Percentiles rank a stretch among this genome's conserved stretches.
Conservation (phyloP, 2,888 invertebrate species). For the Oscheius sp. region DNA sequence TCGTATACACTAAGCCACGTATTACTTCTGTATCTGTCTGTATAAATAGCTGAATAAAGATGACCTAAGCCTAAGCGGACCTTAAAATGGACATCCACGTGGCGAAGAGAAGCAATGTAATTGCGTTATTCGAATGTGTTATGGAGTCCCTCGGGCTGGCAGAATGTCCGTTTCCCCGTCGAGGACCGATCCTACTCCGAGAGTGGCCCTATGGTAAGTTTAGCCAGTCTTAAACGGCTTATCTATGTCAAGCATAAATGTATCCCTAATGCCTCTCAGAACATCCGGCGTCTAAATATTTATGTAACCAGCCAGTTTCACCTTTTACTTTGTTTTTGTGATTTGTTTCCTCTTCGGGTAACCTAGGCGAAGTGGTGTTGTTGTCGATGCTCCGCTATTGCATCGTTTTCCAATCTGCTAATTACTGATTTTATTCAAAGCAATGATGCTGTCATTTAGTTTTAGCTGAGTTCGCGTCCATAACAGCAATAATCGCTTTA, state of each 20-base stretch:
- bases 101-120: conserved; percentile 24
- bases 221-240: neutral
- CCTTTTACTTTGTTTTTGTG: too few species aligned
- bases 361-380: too few species aligned
- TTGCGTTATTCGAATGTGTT: conserved; percentile 36
- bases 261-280: too few species aligned
- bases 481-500: conserved; percentile 26
- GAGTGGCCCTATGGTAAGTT: conserved; percentile 27
- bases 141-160: conserved; percentile 32
- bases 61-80: too few species aligned
- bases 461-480: neutral
- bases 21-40: neutral
- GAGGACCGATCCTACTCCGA: neutral
- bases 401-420: too few species aligned
- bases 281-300: too few species aligned
- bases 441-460: neutral
- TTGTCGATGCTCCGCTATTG: too few species aligned
- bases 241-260: too few species aligned
- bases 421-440: too few species aligned
- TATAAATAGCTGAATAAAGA: conserved; percentile 8
- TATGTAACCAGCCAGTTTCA: too few species aligned
- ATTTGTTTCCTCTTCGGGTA: too few species aligned
- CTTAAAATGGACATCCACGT: conserved; percentile 12
- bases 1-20: neutral
- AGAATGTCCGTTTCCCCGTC: conserved; percentile 20